Evolutionary conservation across 2,888 invertebrate genomes (phyloP).

Genomic region (Agonopterix arenella): DNA sequence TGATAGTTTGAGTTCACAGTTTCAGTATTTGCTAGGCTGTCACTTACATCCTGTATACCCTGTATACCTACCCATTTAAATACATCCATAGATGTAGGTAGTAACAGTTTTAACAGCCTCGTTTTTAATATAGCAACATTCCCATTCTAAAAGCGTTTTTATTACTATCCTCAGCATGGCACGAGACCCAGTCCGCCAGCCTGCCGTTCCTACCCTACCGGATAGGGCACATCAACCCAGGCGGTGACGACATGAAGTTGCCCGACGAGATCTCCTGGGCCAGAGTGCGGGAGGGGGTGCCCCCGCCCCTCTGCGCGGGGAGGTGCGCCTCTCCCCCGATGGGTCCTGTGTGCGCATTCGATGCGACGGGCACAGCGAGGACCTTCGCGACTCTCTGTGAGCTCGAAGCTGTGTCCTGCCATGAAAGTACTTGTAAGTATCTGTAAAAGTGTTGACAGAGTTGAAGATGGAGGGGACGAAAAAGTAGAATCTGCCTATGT

Average conservation of each 20-base stretch:
- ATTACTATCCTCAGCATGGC: slow-evolving; percentile 40
- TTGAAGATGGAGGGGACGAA: too few species aligned
- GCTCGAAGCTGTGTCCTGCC: slow-evolving; percentile 74
- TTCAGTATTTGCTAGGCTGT: too few species aligned
- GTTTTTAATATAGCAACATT: background rate
- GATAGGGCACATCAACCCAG: slow-evolving; percentile 31
- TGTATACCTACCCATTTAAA: too few species aligned
- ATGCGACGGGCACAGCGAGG: slow-evolving; percentile 72
- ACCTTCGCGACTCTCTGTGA: slow-evolving; percentile 78
- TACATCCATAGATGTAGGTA: too few species aligned
- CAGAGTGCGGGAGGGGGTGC: slow-evolving; percentile 57
- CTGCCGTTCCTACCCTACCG: slow-evolving; percentile 49
- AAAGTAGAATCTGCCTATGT: too few species aligned
- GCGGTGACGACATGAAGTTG: slow-evolving; percentile 21
- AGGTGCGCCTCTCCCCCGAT: slow-evolving; percentile 54
- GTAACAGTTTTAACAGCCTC: too few species aligned
- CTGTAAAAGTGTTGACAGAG: background rate
- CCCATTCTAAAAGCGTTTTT: background rate
- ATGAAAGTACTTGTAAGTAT: slow-evolving; percentile 75
- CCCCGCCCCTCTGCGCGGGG: slow-evolving; percentile 61
- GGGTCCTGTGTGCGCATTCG: slow-evolving; percentile 77
- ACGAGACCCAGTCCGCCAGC: slow-evolving; percentile 43
- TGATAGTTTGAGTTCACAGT: too few species aligned
- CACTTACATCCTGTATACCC: too few species aligned
- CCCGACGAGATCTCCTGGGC: slow-evolving; percentile 33